Conservation (phyloP, 2,888 invertebrate genomes). For the Epicampocera succincta region DNA sequence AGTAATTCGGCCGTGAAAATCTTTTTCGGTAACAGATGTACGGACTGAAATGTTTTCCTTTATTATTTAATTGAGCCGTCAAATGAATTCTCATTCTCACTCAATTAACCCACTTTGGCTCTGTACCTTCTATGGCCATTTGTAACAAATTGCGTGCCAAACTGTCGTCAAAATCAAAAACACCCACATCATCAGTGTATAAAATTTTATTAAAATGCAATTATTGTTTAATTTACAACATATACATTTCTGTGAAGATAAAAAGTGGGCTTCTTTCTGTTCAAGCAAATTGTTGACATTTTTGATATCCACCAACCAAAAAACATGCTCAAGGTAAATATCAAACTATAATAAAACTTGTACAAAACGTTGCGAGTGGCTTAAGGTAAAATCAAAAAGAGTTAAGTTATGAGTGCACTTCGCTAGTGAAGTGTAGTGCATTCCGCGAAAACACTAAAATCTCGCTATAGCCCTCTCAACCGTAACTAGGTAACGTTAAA, state of each 20-base stretch:
- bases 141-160: not conserved
- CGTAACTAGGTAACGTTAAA: too few species aligned
- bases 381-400: too few species aligned
- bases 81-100: slow-evolving; percentile 57
- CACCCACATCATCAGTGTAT: slow-evolving; percentile 37
- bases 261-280: too few species aligned
- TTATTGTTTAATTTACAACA: not conserved
- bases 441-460: too few species aligned
- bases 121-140: slow-evolving; percentile 23
- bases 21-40: slow-evolving; percentile 42
- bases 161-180: slow-evolving; percentile 5
- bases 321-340: not conserved
- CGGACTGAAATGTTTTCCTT: slow-evolving; percentile 21
- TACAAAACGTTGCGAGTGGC: too few species aligned
- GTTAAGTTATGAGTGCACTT: too few species aligned
- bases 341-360: too few species aligned
- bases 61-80: slow-evolving; percentile 54
- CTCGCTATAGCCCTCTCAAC: too few species aligned
- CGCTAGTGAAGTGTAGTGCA: too few species aligned
- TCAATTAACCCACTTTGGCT: slow-evolving; percentile 45
- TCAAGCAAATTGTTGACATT: too few species aligned
- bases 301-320: not conserved
- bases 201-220: slow-evolving; percentile 9
- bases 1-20: not conserved
- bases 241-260: not conserved